Conservation (phyloP, 2,797 vertebrate species). For the Pseudopleuronectes americanus region DNA sequence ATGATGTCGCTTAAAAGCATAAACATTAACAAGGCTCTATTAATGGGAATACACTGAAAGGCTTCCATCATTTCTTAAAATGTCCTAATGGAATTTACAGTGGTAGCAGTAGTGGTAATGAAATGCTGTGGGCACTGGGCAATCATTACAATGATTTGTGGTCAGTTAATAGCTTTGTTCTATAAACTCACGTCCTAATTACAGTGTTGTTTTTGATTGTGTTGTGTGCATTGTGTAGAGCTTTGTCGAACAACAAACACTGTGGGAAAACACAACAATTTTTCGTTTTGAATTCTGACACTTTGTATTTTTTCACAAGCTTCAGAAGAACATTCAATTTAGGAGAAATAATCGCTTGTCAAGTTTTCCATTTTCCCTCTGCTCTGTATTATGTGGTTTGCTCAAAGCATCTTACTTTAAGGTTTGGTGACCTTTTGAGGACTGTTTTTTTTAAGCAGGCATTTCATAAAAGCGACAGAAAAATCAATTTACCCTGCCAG, state of each 20-base stretch:
- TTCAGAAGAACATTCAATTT: constrained; percentile 38
- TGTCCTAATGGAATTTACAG: background rate
- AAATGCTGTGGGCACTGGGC: background rate
- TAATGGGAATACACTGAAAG: background rate
- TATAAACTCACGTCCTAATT: background rate
- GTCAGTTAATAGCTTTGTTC: background rate
- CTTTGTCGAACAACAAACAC: background rate
- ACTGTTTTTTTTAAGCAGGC: constrained; percentile 18
- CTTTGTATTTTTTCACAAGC: background rate
- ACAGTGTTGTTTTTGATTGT: background rate
- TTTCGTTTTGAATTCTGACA: background rate
- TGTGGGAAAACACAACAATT: background rate
- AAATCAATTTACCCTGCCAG: constrained; percentile 36
- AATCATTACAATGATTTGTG: background rate
- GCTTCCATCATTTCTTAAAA: background rate
- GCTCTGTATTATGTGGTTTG: constrained; percentile 43
- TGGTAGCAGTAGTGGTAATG: background rate
- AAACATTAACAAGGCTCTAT: background rate
- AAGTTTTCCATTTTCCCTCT: constrained; percentile 37
- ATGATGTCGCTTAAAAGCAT: background rate
- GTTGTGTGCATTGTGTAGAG: background rate
- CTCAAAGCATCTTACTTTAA: constrained; percentile 37
- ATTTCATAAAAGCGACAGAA: constrained; percentile 41
- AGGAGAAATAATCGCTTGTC: constrained; percentile 47
- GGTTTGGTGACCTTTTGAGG: constrained; percentile 55